Evolutionary conservation across 37 sponge, comb jelly and placozoan species (phyloP), one percentile per base, ranked within the genome.

Genomic region (Amphimedon queenslandica): DNA sequence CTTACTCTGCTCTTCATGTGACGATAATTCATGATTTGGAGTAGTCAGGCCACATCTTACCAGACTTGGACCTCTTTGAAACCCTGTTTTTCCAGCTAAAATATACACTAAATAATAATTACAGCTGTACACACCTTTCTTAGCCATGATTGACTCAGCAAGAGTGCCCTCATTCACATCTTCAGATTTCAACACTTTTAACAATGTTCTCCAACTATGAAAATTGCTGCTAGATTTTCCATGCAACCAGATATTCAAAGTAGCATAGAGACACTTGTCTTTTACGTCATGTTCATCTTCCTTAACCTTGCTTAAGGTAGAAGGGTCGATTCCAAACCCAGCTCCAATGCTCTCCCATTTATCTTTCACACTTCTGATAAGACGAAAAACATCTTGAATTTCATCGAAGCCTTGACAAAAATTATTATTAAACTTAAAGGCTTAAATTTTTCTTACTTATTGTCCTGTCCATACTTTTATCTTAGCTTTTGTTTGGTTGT

Each of bases 261-360:
- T 25, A 6, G 40, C 6, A 40, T 61, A 74, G 2, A 74, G 39
- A 29, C 75, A 74, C 1, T 32, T 21, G 11, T 58, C 42, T 39
- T 1, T 21, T 3, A n/a, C 2, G 10, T 21, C 38, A 2, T 74
- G 2, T 29, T 1, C 60, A n/a, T n/a, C n/a, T 13, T 18, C 13
- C 40, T 34, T 40, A 29, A 70, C 30, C 10, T 41, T 4, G 25
- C 27, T 21, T 29, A 70, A 18, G 47, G 42, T n/a, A 40, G 42
- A 21, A 23, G 25, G 70, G 4, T 23, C 2, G n/a, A 6, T 2
- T 24, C 70, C 31, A 42, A 74, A 41, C 1, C 42, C 41, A 4
- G 1, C 3, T 16, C 75, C 75, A 63, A 74, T 74, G 2, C 5
- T 18, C 42, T 74, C 64, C 75, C 75, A 74, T 35, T 74, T 74